phyloP scores from a whole-genome alignment of 1,140 invertebrate genomes.

The Latrodectus geometricus region DNA sequence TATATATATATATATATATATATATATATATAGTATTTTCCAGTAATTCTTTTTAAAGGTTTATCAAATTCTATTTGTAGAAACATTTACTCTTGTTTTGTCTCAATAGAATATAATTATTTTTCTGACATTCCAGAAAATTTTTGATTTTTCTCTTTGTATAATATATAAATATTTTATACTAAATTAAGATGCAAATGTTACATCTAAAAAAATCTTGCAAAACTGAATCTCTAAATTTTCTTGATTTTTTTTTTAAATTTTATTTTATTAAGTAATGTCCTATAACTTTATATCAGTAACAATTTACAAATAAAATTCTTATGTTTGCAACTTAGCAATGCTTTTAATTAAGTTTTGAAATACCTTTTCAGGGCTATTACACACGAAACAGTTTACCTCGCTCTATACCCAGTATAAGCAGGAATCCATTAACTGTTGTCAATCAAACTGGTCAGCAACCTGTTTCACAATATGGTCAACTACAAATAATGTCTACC shows the following conservation, averaged over 20 bases:
- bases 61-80: no score
- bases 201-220: background rate
- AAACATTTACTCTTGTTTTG: no score
- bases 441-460: slow-evolving; percentile 25
- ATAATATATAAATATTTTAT: no score
- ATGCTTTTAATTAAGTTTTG: no score
- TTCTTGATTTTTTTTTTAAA: background rate
- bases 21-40: no score
- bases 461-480: slow-evolving; percentile 5
- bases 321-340: background rate
- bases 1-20: no score
- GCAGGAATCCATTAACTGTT: slow-evolving; percentile 9
- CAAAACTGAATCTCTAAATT: background rate
- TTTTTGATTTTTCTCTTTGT: no score
- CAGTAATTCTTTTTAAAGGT: no score
- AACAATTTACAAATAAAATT: background rate
- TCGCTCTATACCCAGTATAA: slow-evolving; percentile 13
- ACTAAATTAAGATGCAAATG: background rate
- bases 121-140: no score
- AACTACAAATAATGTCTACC: background rate
- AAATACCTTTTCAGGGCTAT: background rate
- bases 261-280: background rate
- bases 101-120: no score
- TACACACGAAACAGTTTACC: background rate
- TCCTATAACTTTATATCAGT: background rate